Percentiles rank a stretch among this genome's conserved stretches.
Conservation (phyloP, 2,113 vertebrate species). For the Boleophthalmus pectinirostris region DNA sequence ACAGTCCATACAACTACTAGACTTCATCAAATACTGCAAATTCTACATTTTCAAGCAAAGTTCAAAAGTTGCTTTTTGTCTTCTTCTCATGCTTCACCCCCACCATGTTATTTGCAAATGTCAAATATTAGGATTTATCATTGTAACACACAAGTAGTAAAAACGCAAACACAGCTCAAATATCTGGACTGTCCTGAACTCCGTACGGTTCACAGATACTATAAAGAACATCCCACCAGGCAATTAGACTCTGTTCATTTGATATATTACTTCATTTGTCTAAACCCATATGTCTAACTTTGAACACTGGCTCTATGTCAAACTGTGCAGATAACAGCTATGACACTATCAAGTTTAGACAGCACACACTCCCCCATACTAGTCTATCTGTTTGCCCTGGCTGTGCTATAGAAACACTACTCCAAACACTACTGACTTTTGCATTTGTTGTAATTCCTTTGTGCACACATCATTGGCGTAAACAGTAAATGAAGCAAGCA, state of each 20-base stretch:
- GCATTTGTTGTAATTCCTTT: not conserved
- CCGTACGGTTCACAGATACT: not conserved
- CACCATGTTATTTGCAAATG: too few relatives aligned
- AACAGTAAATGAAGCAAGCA: not conserved
- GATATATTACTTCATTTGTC: not conserved
- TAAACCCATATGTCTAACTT: not conserved
- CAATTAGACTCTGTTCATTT: not conserved
- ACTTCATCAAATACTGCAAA: too few relatives aligned
- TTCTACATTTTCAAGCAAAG: too few relatives aligned
- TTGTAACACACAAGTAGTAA: not conserved
- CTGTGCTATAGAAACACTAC: not conserved
- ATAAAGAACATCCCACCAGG: conserved; percentile 10
- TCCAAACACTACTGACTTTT: not conserved
- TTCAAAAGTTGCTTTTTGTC: too few relatives aligned
- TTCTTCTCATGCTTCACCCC: too few relatives aligned
- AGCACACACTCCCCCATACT: not conserved
- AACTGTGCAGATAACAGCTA: not conserved
- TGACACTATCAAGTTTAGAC: not conserved
- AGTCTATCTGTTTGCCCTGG: conserved; percentile 1
- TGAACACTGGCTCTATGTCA: not conserved
- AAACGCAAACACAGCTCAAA: not conserved
- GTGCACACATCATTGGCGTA: not conserved
- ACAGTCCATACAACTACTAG: too few relatives aligned
- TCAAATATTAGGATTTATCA: not conserved
- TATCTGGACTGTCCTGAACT: not conserved